phyloP scores from a whole-genome alignment of 2,113 vertebrate genomes.

The Chloropsis cyanopogon region DNA sequence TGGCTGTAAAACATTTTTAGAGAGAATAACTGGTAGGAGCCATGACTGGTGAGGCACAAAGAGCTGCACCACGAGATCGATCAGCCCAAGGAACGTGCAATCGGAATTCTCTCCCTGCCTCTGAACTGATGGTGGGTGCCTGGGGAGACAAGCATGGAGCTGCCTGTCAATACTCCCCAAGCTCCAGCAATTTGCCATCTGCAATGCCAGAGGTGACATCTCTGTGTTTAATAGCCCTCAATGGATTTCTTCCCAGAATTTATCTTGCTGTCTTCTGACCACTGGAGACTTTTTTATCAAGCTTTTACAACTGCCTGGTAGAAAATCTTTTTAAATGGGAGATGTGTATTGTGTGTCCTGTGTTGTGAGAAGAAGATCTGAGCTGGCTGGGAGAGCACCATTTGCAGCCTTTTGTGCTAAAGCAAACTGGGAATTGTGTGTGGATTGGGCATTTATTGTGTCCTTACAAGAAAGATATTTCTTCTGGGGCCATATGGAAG shows the following conservation, averaged over 20 bases:
- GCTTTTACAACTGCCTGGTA: not conserved
- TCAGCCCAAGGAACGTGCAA: not conserved
- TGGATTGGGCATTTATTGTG: not conserved
- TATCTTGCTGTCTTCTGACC: not conserved
- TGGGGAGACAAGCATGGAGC: not conserved
- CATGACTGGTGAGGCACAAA: not conserved
- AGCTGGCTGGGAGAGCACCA: not conserved
- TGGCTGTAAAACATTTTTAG: not conserved
- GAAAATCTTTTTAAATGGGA: not conserved
- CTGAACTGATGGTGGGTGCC: not conserved
- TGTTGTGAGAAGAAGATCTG: not conserved
- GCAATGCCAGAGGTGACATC: not conserved
- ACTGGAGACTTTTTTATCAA: not conserved
- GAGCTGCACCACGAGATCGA: not conserved
- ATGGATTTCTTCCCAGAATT: not conserved
- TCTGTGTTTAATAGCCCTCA: not conserved
- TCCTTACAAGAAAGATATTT: not conserved
- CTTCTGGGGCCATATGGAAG: not conserved
- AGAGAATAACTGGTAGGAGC: not conserved
- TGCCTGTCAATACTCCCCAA: not conserved
- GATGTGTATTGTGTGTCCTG: rapidly evolving
- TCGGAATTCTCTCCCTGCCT: not conserved
- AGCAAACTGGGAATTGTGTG: not conserved
- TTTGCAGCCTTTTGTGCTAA: not conserved
- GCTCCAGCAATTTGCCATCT: not conserved